Base-by-base conservation (phyloP, 2,888 invertebrate species). In the Tetrapedia diversipes region DNA sequence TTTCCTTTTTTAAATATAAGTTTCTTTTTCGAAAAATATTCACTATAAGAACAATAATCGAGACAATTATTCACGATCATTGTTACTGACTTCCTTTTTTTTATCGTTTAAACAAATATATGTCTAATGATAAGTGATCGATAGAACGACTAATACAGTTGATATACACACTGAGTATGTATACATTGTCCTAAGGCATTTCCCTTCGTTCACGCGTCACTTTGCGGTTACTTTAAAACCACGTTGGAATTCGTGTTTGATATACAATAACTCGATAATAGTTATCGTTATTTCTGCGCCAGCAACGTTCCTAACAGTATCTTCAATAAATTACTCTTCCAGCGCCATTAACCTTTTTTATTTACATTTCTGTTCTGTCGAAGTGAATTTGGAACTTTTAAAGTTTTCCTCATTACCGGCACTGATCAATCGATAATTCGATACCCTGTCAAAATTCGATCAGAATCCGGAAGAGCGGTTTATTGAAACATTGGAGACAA, bases 181-280 rank as follows among this genome's bases (percentile, higher is more conserved):
- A 56, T 37, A 49, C 24, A 39, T 56, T 61, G 68, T 69, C 63
- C 73, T 78, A 29, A 65, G 16, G 34, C 56, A 37, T 53, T 78
- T 69, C 57, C 71, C 22, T 63, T 59, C 29, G 10, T 16, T 27
- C 49, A 54, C 45, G 32, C 68, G 79, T 78, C 57, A 39, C 27
- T 73, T n/a, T 82, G 80, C 16, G 83, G 83, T 78, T 76, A 78
- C 45, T 8, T 71, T 49, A 22, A 51, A 49, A 60, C 37, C 47
- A 11, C 41, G n/a, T 39, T 32, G 22, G n/a, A 54, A n/a, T 8
- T 49, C 27, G n/a, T 11, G 37, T 68, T 70, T 43, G 39, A 53
- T 71, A 77, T 67, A 59, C 39, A 47, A 61, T 8, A 54, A 47
- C 68, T 49, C 57, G 76, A 74, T 81, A 79, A 76, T 37, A 14